These are phyloP conservation scores for Brachynemurus nebulosus DNA, from an alignment of 2,888 invertebrate genomes.

Conservation along the genomic window DNA sequence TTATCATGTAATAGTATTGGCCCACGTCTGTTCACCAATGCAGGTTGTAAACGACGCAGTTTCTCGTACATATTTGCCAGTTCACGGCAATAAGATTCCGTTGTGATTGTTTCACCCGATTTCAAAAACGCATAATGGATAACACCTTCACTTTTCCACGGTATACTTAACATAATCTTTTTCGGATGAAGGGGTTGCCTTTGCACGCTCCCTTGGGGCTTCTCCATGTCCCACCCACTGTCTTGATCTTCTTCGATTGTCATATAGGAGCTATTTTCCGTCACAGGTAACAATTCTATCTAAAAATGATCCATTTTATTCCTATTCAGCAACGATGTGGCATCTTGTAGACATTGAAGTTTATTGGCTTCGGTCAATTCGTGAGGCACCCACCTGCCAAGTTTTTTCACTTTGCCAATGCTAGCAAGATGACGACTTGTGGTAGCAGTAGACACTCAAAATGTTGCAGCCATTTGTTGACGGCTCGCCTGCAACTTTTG, in stretches of 20 bases:
- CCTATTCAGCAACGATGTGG: too few relatives aligned
- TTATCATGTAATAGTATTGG: slow-evolving; percentile 4
- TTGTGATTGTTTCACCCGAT: slow-evolving; percentile 9
- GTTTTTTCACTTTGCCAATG: too few relatives aligned
- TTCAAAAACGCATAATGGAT: slow-evolving; percentile 8
- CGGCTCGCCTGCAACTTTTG: too few relatives aligned
- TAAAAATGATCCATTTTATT: neutral
- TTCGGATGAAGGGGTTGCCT: neutral
- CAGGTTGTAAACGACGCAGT: neutral
- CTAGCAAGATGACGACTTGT: too few relatives aligned
- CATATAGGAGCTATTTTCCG: neutral
- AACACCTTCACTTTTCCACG: neutral
- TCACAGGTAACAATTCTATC: neutral
- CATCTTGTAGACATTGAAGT: too few relatives aligned
- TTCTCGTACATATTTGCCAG: slow-evolving; percentile 9
- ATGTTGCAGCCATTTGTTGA: too few relatives aligned
- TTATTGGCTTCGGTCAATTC: too few relatives aligned
- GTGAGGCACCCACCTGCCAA: too few relatives aligned
- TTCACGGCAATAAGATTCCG: slow-evolving; percentile 8
- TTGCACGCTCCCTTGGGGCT: neutral
- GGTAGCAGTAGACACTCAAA: too few relatives aligned
- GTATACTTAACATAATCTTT: neutral
- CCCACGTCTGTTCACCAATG: slow-evolving; percentile 8
- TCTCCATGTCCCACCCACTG: neutral
- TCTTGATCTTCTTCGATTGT: neutral